Percentiles rank a stretch among this genome's conserved stretches.
These are phyloP conservation scores for Chaunax sp. DNA, from an alignment of 2,797 vertebrate species.

Conservation along the genomic window DNA sequence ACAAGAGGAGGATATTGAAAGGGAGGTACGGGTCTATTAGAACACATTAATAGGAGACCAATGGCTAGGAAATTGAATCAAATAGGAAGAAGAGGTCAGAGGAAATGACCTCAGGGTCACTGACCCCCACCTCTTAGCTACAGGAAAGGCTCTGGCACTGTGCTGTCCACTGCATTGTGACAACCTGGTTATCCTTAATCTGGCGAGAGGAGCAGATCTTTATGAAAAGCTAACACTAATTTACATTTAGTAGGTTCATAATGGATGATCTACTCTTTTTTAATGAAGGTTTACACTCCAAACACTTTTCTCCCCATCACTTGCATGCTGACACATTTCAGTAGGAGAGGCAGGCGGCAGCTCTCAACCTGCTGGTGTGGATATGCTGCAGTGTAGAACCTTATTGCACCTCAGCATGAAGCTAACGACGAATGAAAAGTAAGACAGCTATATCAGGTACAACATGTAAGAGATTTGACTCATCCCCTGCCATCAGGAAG, in stretches of 20 bases:
- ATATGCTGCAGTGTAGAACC: conserved; percentile 6
- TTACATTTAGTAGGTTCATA: background rate
- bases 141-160: conserved; percentile 69
- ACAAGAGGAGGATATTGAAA: conserved; percentile 38
- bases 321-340: background rate
- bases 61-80: conserved; percentile 83
- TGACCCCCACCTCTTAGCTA: conserved; percentile 66
- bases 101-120: conserved; percentile 80
- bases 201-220: conserved; percentile 5
- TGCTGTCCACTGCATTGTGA: conserved; percentile 40
- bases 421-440: conserved; percentile 11
- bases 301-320: background rate
- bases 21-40: conserved; percentile 52
- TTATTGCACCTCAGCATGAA: conserved; percentile 16
- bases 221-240: background rate
- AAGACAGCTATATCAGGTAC: background rate
- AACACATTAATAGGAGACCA: conserved; percentile 77
- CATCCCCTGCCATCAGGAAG: conserved; percentile 2
- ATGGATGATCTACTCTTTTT: background rate
- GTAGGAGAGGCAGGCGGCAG: background rate
- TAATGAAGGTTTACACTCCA: too few relatives aligned
- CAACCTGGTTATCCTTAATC: conserved; percentile 30
- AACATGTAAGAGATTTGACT: background rate
- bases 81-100: conserved; percentile 83
- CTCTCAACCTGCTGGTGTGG: background rate